These are phyloP conservation scores for Nomada ruficornis DNA, from an alignment of 2,888 invertebrate genomes.

Conservation along the genomic window DNA sequence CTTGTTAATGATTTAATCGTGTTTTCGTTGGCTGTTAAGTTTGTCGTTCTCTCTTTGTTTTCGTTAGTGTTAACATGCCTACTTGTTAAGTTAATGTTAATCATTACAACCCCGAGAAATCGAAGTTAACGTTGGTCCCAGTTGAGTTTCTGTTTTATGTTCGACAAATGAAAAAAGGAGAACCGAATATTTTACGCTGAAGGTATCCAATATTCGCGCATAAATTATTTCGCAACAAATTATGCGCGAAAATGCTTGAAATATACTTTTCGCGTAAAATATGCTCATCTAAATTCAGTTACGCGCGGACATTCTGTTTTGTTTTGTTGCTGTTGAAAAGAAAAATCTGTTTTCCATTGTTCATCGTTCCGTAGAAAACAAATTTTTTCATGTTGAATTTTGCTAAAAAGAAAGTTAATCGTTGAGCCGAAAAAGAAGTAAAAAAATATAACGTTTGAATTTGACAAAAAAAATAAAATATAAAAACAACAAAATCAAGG, in stretches of 20 bases:
- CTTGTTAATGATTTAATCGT: slow-evolving; percentile 26
- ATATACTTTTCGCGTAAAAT: slow-evolving; percentile 33
- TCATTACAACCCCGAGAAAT: background rate
- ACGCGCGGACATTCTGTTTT: slow-evolving; percentile 2
- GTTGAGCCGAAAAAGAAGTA: background rate
- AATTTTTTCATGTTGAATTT: slow-evolving; percentile 29
- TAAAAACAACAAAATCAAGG: background rate
- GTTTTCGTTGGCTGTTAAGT: slow-evolving; percentile 41
- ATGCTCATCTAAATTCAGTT: background rate
- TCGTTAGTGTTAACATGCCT: slow-evolving; percentile 45
- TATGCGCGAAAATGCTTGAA: slow-evolving; percentile 19
- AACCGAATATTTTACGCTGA: slow-evolving; percentile 22
- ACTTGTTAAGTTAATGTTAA: slow-evolving; percentile 37
- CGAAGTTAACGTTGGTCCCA: slow-evolving; percentile 26
- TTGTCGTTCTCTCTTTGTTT: slow-evolving; percentile 42
- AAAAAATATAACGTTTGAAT: background rate
- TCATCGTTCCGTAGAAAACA: slow-evolving; percentile 38
- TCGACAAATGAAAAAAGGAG: background rate
- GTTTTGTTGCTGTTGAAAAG: slow-evolving; percentile 7
- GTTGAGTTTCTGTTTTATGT: slow-evolving; percentile 46
- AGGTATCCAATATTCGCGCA: slow-evolving; percentile 23
- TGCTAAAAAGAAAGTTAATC: slow-evolving; percentile 8
- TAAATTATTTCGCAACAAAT: background rate
- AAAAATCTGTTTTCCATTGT: slow-evolving; percentile 38
- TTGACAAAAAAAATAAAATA: background rate